Conservation (phyloP, 1,140 invertebrate species). For the Eumeta japonica region DNA sequence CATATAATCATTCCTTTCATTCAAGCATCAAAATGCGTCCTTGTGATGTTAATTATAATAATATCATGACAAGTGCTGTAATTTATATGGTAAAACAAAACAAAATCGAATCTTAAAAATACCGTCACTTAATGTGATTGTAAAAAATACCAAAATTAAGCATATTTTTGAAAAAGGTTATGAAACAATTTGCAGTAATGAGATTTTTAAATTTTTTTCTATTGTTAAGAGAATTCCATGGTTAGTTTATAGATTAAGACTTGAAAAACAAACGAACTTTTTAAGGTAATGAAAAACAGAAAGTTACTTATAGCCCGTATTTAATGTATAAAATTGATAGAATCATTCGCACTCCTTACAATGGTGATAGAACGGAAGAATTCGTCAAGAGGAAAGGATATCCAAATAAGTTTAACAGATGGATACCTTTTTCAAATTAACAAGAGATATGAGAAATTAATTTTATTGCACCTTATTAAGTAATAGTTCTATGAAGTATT, state of each 20-base stretch:
- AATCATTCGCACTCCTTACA: conserved; percentile 12
- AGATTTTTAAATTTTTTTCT: conserved; percentile 27
- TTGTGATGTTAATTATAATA: conserved; percentile 19
- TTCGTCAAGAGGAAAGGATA: conserved; percentile 23
- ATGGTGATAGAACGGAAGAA: conserved; percentile 18
- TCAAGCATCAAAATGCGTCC: too few relatives aligned
- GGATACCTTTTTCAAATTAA: conserved; percentile 11
- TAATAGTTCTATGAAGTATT: conserved; percentile 22
- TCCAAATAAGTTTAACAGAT: conserved; percentile 20
- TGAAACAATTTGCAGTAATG: conserved; percentile 27
- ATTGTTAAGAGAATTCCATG: conserved; percentile 17
- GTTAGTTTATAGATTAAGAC: conserved; percentile 24
- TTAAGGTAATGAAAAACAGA: conserved; percentile 19
- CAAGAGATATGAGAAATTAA: conserved; percentile 15
- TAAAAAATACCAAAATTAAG: conserved; percentile 17
- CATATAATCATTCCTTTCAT: conserved; percentile 31
- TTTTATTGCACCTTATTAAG: conserved; percentile 19
- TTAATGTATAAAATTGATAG: conserved; percentile 18
- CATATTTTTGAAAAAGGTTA: conserved; percentile 21
- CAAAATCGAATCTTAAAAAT: too few relatives aligned
- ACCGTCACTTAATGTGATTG: too few relatives aligned
- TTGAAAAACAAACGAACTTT: conserved; percentile 21
- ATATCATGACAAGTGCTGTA: conserved; percentile 24
- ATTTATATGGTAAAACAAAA: conserved; percentile 17
- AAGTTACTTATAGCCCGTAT: conserved; percentile 11